A percentile compares a stretch with the other conserved stretches of the same genome.
These are phyloP conservation scores for Matsumyia berberina DNA, from an alignment of 2,888 invertebrate genomes.

Conservation along the genomic window DNA sequence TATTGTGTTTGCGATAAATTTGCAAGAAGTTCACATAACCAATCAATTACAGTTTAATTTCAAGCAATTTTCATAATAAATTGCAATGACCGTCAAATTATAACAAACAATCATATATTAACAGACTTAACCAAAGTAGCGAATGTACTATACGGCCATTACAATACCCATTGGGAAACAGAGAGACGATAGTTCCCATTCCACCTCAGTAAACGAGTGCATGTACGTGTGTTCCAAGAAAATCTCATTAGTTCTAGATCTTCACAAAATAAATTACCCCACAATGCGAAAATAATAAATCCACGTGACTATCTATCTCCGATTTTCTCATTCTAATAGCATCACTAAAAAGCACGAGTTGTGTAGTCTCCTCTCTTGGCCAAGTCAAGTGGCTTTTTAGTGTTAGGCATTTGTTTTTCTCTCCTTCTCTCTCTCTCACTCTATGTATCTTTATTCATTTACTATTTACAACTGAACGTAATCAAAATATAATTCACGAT, in stretches of 20 bases:
- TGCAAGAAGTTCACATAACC: slow-evolving; percentile 61
- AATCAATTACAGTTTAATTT: slow-evolving; percentile 68
- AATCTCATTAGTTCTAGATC: slow-evolving; percentile 76
- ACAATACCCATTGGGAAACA: slow-evolving; percentile 34
- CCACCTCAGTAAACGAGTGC: background rate
- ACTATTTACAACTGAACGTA: slow-evolving; percentile 61
- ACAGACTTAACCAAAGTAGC: slow-evolving; percentile 48
- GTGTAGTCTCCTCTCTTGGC: background rate
- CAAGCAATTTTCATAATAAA: slow-evolving; percentile 70
- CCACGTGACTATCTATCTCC: slow-evolving; percentile 66
- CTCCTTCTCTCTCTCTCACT: slow-evolving; percentile 21
- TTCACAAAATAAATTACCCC: slow-evolving; percentile 74
- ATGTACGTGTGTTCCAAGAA: slow-evolving; percentile 25
- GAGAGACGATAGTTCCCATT: slow-evolving; percentile 37
- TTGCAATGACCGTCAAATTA: slow-evolving; percentile 66
- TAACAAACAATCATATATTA: slow-evolving; percentile 71
- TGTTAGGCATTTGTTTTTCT: slow-evolving; percentile 38
- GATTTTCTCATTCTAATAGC: slow-evolving; percentile 38
- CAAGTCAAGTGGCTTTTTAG: slow-evolving; percentile 33
- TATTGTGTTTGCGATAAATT: slow-evolving; percentile 49
- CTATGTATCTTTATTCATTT: slow-evolving; percentile 39
- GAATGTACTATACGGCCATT: slow-evolving; percentile 24
- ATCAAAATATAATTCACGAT: slow-evolving; percentile 74
- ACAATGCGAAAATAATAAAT: slow-evolving; percentile 75
- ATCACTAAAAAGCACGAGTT: slow-evolving; percentile 63